Evolutionary conservation across 2,797 vertebrate genomes (phyloP), one percentile per base, ranked within the genome.

Genomic region (Anableps anableps): DNA sequence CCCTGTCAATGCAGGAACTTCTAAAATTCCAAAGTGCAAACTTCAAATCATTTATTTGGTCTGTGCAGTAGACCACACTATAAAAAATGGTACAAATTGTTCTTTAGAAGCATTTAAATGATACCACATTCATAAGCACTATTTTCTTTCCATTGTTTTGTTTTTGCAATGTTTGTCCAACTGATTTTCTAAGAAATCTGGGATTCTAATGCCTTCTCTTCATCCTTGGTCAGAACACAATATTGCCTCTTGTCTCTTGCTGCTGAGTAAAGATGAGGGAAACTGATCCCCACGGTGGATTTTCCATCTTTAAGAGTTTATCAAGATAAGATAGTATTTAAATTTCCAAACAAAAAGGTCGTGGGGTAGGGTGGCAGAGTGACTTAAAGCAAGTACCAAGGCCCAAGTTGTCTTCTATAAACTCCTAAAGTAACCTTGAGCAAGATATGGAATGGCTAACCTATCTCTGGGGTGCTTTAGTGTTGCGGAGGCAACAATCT

Each of bases 401-500:
- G 83, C 86, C 75, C 85, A 73, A 79, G 68, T 47, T 74, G 64
- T 77, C 84, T 83, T 83, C 80, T 62, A 60, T 45, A 83, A 78
- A 75, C 79, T 86, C 55, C 86, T 84, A 55, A 82, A 85, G 87
- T 80, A 87, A 86, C 92, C 90, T 88, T 87, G 86, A 91, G 89
- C 90, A 86, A 90, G 73, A 89, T 81, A 76, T 66, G 3, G n/a
- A 89, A 83, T 74, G 38, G 78, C 79, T 75, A 31, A 48, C 73
- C 45, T 45, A 58, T 83, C 89, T 90, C 86, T n/a, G 43, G 83
- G 76, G 89, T 64, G 78, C 84, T 78, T 71, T 80, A 88, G 68
- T 85, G 81, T 26, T 41, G 75, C 41, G 0, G 75, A 83, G 50
- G 41, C 77, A 50, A 78, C 77, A 74, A 74, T 87, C 78, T 80